Evolutionary conservation across 2,888 invertebrate genomes (phyloP), one percentile per base, ranked within the genome.

Genomic region (Tenthredo scrophulariae): DNA sequence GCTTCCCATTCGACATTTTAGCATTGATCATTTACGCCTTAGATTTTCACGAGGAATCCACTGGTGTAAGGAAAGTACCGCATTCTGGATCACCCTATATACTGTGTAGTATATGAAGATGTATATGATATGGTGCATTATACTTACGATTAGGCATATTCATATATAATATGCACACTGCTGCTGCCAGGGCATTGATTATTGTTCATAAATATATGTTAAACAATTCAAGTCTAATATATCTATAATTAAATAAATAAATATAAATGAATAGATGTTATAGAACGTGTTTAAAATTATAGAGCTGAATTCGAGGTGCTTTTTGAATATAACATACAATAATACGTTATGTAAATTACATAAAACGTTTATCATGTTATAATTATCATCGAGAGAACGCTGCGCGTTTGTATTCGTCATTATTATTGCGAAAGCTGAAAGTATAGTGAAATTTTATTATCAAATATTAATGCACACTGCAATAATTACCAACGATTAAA

Each of bases 261-360:
- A 22, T 58, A 22, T 22, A 70, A 29, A n/a, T 2, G 13, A 70
- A n/a, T 70, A 70, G 33, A 37, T 37, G 70, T 37, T 70, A 37
- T 37, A 70, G 33, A 70, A 70, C 70, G 26, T 26, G 70, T 70
- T 70, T 9, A 1, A 70, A 70, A 37, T 70, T 54, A 77, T 77
- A 50, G 77, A 50, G 77, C 77, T 77, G 77, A 77, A 77, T 77
- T 10, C 54, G 18, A 77, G 77, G 77, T 77, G 77, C 77, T 77
- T 77, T 77, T 75, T 43, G 29, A 75, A 50, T 29, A 77, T 29
- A 15, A 29, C 7, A n/a, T 37, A 37, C 37, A 37, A 43, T 43
- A 43, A 43, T 43, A 43, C 22, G 22, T 40, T 72, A 72, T 74
- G 40, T 43, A 33, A 67, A 67, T 70, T n/a, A 74, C 74, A 74